Conservation (phyloP, 2,797 vertebrate species). For the Enteromius thamalakanensis region DNA sequence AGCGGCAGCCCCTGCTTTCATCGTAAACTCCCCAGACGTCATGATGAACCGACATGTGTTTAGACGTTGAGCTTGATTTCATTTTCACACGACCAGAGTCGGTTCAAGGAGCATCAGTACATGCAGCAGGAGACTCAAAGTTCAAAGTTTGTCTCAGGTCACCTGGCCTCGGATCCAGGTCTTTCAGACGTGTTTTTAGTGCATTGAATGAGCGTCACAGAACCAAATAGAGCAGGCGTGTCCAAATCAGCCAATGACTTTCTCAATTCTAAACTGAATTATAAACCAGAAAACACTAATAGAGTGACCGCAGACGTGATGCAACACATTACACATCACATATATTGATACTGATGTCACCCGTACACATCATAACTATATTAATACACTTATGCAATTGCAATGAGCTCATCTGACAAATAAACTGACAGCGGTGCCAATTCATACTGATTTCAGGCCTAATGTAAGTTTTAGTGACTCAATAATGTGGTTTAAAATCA, state of each 20-base stretch:
- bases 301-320: neutral
- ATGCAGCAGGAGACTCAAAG: neutral
- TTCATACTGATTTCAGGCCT: neutral
- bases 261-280: neutral
- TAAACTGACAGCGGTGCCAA: neutral
- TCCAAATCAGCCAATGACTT: neutral
- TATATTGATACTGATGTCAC: no score
- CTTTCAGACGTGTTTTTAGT: neutral
- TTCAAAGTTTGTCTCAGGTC: neutral
- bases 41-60: neutral
- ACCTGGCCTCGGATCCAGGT: neutral
- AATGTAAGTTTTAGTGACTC: neutral
- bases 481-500: neutral
- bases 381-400: neutral
- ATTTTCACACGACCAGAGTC: conserved; percentile 3
- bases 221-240: neutral
- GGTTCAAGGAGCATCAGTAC: neutral
- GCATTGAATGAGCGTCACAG: neutral
- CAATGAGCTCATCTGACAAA: neutral
- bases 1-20: conserved; percentile 74
- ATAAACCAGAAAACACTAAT: neutral
- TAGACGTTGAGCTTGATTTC: neutral
- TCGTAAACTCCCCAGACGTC: conserved; percentile 63
- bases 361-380: neutral
- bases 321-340: neutral